A percentile compares a stretch with the other conserved stretches of the same genome.
phyloP scores from a whole-genome alignment of 2,888 invertebrate genomes.

The Isotomurus palustris region DNA sequence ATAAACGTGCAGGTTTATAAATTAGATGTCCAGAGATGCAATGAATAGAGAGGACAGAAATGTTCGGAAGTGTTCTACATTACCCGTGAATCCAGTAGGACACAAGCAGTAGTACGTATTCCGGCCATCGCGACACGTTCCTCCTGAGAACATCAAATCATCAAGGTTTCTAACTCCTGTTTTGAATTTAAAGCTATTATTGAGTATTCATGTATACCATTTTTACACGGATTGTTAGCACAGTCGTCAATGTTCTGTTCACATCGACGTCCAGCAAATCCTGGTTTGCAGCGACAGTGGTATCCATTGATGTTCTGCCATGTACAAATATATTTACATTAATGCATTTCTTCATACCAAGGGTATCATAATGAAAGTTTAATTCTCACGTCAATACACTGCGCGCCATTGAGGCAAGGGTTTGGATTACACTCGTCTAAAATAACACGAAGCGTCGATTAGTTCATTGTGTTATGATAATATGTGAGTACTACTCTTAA shows the following conservation, averaged over 20 bases:
- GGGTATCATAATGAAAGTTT: neutral
- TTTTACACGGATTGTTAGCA: constrained; percentile 80
- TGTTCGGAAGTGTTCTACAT: constrained; percentile 45
- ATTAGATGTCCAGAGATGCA: no score
- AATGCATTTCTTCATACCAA: neutral
- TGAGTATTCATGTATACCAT: constrained; percentile 85
- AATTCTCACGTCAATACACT: constrained; percentile 47
- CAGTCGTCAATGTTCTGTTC: constrained; percentile 64
- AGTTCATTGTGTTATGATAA: no score
- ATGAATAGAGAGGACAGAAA: no score
- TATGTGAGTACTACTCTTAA: no score
- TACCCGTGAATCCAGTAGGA: constrained; percentile 78
- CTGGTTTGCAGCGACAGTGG: constrained; percentile 79
- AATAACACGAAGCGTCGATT: no score
- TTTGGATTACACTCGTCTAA: constrained; percentile 82
- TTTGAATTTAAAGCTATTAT: constrained; percentile 33
- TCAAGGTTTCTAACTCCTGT: neutral
- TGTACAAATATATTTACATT: neutral
- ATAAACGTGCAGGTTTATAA: neutral
- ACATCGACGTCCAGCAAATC: constrained; percentile 68
- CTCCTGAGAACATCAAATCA: no score
- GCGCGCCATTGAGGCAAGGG: constrained; percentile 62
- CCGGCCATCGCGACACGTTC: constrained; percentile 79
- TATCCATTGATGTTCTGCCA: constrained; percentile 66
- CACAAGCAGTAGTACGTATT: constrained; percentile 84